phyloP scores from a whole-genome alignment of 2,888 invertebrate species.

The Dolichopus griseipennis region DNA sequence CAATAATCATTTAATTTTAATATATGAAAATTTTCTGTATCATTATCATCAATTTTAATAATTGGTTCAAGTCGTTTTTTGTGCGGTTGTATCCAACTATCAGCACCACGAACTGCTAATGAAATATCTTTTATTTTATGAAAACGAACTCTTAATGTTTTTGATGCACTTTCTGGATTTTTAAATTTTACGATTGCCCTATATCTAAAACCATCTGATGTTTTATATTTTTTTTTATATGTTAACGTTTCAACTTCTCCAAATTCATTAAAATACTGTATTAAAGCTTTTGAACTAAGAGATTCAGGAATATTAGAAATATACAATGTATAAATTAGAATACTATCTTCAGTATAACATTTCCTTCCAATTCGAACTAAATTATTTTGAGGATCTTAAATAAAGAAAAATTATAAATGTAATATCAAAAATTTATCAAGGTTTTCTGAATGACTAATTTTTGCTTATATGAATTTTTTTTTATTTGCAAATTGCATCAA shows the following conservation, averaged over 20 bases:
- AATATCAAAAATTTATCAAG: not conserved
- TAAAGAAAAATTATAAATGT: not conserved
- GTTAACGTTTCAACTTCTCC: not conserved
- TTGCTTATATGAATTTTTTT: too few species aligned
- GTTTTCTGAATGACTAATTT: not conserved
- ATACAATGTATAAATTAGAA: not conserved
- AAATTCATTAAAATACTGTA: conserved; percentile 7
- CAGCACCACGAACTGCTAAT: conserved; percentile 8
- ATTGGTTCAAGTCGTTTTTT: conserved; percentile 2
- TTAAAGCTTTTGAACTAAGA: not conserved
- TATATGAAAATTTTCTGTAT: not conserved
- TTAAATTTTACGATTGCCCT: not conserved
- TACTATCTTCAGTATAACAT: conserved; percentile 8
- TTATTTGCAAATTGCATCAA: too few species aligned
- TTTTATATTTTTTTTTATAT: conserved; percentile 8
- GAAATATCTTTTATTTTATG: not conserved
- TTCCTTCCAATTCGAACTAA: not conserved
- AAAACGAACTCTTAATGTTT: not conserved
- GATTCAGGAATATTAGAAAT: not conserved
- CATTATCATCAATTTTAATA: conserved; percentile 7
- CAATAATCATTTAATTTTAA: conserved; percentile 12
- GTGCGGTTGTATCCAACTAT: conserved; percentile 10
- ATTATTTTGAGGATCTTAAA: conserved; percentile 5
- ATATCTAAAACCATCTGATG: not conserved
- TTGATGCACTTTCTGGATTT: not conserved